Evolutionary conservation across 2,113 vertebrate species (phyloP).

Genomic region (Candoia aspera): DNA sequence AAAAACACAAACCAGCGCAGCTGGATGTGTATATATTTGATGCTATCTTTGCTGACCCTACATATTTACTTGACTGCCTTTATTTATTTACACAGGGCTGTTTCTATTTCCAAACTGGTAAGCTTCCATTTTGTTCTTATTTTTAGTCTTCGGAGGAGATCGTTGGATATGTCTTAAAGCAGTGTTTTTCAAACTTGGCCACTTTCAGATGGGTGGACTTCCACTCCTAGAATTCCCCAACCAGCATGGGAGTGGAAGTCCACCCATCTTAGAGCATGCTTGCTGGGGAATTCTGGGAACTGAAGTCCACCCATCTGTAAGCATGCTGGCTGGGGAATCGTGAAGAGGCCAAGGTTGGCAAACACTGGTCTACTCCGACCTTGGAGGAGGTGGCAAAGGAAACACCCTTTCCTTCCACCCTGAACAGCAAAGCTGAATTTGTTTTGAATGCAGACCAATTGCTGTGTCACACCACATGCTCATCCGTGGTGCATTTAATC

Average conservation of each 20-base stretch:
- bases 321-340: neutral
- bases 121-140: neutral
- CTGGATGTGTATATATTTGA: neutral
- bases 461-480: neutral
- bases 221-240: too few species aligned
- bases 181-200: neutral
- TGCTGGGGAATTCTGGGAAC: neutral
- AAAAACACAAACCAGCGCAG: neutral
- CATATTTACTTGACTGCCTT: neutral
- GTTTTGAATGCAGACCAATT: neutral
- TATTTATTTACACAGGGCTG: neutral
- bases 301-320: neutral
- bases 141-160: neutral
- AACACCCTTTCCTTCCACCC: too few species aligned
- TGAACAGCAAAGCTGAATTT: neutral
- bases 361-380: too few species aligned
- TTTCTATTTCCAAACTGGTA: neutral
- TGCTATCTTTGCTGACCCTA: neutral
- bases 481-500: neutral
- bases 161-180: neutral
- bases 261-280: neutral
- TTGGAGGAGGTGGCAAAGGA: too few species aligned
- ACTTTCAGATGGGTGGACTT: too few species aligned
- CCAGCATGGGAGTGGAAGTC: too few species aligned
- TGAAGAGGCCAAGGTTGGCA: too few species aligned